Evolutionary conservation across 1,140 invertebrate genomes (phyloP), one percentile per base, ranked within the genome.

Genomic region (Drosophila navojoa): DNA sequence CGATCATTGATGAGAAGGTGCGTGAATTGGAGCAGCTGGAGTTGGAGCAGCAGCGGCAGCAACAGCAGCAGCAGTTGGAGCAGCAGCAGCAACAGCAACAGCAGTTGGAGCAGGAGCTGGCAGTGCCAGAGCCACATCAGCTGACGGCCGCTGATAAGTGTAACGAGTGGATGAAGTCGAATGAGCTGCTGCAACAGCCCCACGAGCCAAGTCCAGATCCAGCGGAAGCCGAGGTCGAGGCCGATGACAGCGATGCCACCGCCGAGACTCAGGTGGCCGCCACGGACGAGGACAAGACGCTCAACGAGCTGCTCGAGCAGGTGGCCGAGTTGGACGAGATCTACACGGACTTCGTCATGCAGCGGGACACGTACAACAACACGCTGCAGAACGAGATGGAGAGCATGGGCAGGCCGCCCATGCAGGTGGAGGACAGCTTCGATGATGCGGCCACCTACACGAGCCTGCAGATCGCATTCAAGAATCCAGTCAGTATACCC

Each of bases 391-490:
- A 92, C 27, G 92, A 93, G 45, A 15, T 90, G 32, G 74, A 81
- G 42, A 72, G 60, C 5, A 32, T 85, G 47, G 85, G 91, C 29
- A 74, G 47, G 45, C 77, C 70, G 0, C 91, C 92, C 66, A 93
- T 94, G 91, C 93, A 94, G 5, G 73, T 93, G 6, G 95, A 96
- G 38, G 95, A 95, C 29, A 91, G 91, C 35, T 95, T 96, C 69
- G 94, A 95, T 76, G 96, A 97, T 79, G 94, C 95, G 58, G 95
- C 95, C 55, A 96, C 96, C 0, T 97, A 97, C 71, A 96, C 96
- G 0, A 97, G 96, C 84, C 91, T 97, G 47, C 96, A 97, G 87
- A 93, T 97, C 84, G 97, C 97, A 0, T 97, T 97, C 93, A 97
- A 96, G 92, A 97, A 97, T 92, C 96, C 96, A 0, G 90, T 96